phyloP scores from a whole-genome alignment of 2,888 invertebrate genomes.

The Rhagophthalmus giganteus region DNA sequence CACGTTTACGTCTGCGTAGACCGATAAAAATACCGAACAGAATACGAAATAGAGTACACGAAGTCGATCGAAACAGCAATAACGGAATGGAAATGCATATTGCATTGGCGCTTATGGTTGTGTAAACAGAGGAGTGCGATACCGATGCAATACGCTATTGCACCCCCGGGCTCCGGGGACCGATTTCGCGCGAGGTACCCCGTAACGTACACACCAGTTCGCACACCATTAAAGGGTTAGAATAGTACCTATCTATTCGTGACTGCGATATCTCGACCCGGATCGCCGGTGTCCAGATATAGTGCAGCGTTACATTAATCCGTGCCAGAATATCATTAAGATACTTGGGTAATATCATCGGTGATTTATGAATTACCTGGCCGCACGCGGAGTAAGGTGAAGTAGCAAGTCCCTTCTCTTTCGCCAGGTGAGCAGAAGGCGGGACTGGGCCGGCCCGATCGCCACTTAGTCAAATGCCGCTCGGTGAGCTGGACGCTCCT shows the following conservation, averaged over 20 bases:
- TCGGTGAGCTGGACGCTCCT: slow-evolving; percentile 47
- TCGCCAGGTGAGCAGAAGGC: slow-evolving; percentile 53
- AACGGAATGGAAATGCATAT: slow-evolving; percentile 33
- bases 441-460: slow-evolving; percentile 53
- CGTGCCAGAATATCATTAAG: slow-evolving; percentile 44
- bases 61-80: too few relatives aligned
- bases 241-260: slow-evolving; percentile 30
- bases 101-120: slow-evolving; percentile 30
- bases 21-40: too few relatives aligned
- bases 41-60: too few relatives aligned
- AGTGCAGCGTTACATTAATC: slow-evolving; percentile 35
- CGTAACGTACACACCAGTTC: slow-evolving; percentile 18
- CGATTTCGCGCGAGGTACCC: slow-evolving; percentile 19
- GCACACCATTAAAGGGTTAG: slow-evolving; percentile 31
- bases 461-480: slow-evolving; percentile 55
- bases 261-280: slow-evolving; percentile 26
- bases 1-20: too few relatives aligned
- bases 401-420: slow-evolving; percentile 54
- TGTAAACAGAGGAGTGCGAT: slow-evolving; percentile 29
- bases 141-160: slow-evolving; percentile 17
- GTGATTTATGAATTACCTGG: slow-evolving; percentile 53
- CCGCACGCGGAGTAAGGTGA: slow-evolving; percentile 47
- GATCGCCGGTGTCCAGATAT: slow-evolving; percentile 32
- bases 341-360: slow-evolving; percentile 45
- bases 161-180: slow-evolving; percentile 22